Base-by-base conservation (phyloP, 2,888 invertebrate genomes). In the Lypha dubia region DNA sequence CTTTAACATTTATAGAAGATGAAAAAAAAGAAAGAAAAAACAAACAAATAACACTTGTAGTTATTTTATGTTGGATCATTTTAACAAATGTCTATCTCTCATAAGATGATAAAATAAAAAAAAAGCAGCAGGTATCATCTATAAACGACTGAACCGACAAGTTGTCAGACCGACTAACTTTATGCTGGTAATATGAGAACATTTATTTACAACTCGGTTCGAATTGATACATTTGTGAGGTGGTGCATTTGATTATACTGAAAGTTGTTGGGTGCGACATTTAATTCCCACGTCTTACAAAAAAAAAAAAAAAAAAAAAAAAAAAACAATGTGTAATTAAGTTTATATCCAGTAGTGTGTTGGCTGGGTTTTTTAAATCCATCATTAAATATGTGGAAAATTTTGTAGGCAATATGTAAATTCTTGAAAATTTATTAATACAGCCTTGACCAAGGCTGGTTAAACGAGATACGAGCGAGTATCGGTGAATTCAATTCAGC, bases 281-380 rank as follows among this genome's bases (percentile, higher is more conserved):
- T 51, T 7, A 68, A 73, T 80, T 84, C 76, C 84, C 84, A 84
- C 84, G 73, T 80, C 71, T 62, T 22, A 22, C n/a, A 28, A 68
- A 38, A n/a, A n/a, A n/a, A n/a, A n/a, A n/a, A n/a, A n/a, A n/a
- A n/a, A n/a, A n/a, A n/a, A n/a, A n/a, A n/a, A n/a, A n/a, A n/a
- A n/a, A n/a, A n/a, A n/a, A 32, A 44, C 46, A 60, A 44, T 49
- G 6, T 15, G 4, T 44, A 24, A 79, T 63, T 44, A 49, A 68
- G 46, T 51, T 6, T 58, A 24, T 15, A 6, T 0, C 11, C 58
- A 13, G 17, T 13, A 56, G 46, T 8, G 46, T 8, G 38, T 22
- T 46, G 32, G 20, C 9, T 11, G 28, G 28, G 32, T 1, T 35
- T 44, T 17, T 44, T 44, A 4, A 15, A 17, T 17, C 9, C 49